Conservation (phyloP, 2,113 vertebrate species). For the Salvator merianae region DNA sequence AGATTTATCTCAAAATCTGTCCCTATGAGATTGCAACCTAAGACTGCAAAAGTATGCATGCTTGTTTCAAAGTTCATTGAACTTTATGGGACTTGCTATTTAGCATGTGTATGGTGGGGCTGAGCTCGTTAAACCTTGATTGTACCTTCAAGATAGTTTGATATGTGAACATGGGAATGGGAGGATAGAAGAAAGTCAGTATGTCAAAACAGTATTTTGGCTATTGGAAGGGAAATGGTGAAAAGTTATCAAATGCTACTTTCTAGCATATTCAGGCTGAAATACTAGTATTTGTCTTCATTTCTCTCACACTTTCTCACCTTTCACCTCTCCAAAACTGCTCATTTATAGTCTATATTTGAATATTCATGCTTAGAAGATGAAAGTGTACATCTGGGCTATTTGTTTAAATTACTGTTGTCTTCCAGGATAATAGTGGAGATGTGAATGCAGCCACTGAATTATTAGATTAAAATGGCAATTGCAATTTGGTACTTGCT, state of each 20-base stretch:
- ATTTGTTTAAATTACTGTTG: constrained; percentile 15
- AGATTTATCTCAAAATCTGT: not conserved
- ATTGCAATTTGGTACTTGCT: constrained; percentile 43
- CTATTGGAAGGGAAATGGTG: constrained; percentile 44
- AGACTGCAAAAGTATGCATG: not conserved
- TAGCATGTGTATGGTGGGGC: not conserved
- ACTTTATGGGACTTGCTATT: not conserved
- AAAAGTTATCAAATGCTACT: not conserved
- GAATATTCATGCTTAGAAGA: not conserved
- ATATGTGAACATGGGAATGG: constrained; percentile 38
- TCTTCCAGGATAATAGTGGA: not conserved
- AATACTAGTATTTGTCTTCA: not conserved
- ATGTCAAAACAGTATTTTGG: constrained; percentile 43
- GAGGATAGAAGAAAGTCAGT: constrained; percentile 32
- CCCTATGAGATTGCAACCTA: not conserved
- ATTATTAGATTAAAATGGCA: constrained; percentile 37
- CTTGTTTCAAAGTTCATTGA: not conserved
- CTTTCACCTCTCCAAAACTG: not conserved
- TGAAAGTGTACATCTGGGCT: not conserved
- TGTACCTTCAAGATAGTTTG: constrained; percentile 30
- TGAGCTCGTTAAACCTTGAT: constrained; percentile 34
- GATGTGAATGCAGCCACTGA: not conserved
- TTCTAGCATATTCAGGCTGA: not conserved
- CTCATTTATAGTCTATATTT: not conserved
- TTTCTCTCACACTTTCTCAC: not conserved